A percentile compares a stretch with the other conserved stretches of the same genome.
Evolutionary conservation across 2,113 vertebrate genomes (phyloP).

Genomic region (Xenopus laevis): DNA sequence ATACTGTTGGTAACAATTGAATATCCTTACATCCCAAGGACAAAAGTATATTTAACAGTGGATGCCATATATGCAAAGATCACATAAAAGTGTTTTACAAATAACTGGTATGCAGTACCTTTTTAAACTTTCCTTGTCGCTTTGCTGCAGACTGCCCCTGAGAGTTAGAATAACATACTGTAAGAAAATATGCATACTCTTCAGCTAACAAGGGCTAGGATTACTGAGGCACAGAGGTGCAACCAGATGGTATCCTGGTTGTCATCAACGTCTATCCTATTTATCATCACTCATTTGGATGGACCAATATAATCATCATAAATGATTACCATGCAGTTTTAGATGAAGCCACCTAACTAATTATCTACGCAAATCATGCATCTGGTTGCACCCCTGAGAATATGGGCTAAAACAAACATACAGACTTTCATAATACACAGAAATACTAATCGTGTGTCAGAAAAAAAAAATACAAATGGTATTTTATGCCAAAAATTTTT

Average conservation of each 20-base stretch:
- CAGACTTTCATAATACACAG: background rate
- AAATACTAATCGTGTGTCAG: background rate
- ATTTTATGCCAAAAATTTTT: too few species aligned
- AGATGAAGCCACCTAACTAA: too few species aligned
- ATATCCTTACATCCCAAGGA: too few species aligned
- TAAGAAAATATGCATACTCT: conserved; percentile 88
- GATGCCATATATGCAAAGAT: too few species aligned
- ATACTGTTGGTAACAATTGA: too few species aligned
- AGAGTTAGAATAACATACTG: conserved; percentile 99
- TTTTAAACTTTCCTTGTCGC: conserved; percentile 99
- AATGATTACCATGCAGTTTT: too few species aligned
- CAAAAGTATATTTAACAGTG: too few species aligned
- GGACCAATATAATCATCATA: too few species aligned
- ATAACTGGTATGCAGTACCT: conserved; percentile 95
- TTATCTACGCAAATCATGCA: too few species aligned
- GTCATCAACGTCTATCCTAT: background rate
- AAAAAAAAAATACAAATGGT: too few species aligned
- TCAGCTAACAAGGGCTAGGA: conserved; percentile 50
- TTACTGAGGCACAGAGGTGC: background rate
- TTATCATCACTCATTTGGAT: background rate
- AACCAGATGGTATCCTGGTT: background rate
- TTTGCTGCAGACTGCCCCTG: conserved; percentile 99
- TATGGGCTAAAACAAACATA: background rate
- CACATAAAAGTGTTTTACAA: background rate
- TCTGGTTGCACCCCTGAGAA: conserved; percentile 14